Evolutionary conservation across 2,113 vertebrate species (phyloP), one percentile per base, ranked within the genome.

Genomic region (Sebastes fasciatus): DNA sequence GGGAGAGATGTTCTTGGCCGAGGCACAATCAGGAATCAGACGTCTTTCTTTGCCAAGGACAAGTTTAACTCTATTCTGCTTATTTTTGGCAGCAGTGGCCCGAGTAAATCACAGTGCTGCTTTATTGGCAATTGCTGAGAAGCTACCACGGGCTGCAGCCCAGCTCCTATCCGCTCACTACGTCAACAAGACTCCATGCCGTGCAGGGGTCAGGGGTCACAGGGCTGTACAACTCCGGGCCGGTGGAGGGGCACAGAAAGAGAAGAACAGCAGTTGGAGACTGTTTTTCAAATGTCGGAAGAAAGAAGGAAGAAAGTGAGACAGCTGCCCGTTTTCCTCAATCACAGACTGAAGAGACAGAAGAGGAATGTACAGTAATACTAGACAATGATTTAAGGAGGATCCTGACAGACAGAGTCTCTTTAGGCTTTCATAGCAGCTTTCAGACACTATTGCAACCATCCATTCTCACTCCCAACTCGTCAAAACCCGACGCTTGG

Each of bases 1-100:
- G 84, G 89, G 81, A 83, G 77, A 83, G 85, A 91, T 93, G 92
- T 93, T 93, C 85, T 92, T 94, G 93, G 92, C 91, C 6, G 6
- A 52, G 16, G 46, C 77, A 89, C 87, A 92, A 85, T 92, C 90
- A 72, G 82, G 84, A 91, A 88, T 93, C 89, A 88, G 87, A 94
- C 86, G 1, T 81, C 52, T 84, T 67, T 75, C 86, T 86, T 63
- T 86, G 90, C 91, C 91, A 91, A 93, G 82, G 84, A 91, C 87
- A 90, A 87, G 86, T 93, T 93, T 92, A 90, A 90, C 90, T 92
- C 82, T 73, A 82, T 88, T 91, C 79, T 88, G 84, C 91, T 89
- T 93, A 91, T 92, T 92, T 90, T 92, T 93, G 92, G 89, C 87
- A 83, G 78, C 69, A 51, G 78, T 23, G 57, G 51, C 11, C 69